A percentile compares a stretch with the other conserved stretches of the same genome.
Evolutionary conservation across 2,113 vertebrate genomes (phyloP).

Genomic region (Mobula birostris): DNA sequence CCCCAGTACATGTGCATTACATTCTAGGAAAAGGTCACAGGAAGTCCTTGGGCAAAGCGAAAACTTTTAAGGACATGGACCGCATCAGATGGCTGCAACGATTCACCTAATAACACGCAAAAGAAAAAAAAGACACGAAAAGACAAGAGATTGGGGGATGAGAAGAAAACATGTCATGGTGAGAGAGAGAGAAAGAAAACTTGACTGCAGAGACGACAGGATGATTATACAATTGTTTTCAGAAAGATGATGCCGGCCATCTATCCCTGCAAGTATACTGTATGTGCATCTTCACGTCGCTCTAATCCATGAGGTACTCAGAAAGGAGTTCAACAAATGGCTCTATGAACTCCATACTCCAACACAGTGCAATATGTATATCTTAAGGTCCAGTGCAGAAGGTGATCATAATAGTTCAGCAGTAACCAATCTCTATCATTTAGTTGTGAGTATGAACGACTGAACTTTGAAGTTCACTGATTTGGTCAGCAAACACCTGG

Average conservation of each 20-base stretch:
- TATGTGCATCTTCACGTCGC: background rate
- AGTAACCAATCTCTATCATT: background rate
- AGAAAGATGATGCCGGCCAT: background rate
- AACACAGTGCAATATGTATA: background rate
- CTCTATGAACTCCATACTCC: too few species aligned
- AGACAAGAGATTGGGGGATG: conserved; percentile 33
- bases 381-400: background rate
- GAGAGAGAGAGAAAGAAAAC: background rate
- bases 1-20: conserved; percentile 64
- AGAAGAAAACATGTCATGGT: background rate
- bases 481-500: background rate
- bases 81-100: conserved; percentile 54
- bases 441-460: background rate
- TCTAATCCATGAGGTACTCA: background rate
- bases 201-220: background rate
- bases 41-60: conserved; percentile 64
- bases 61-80: conserved; percentile 58
- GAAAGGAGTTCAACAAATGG: background rate
- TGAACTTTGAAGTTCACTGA: background rate
- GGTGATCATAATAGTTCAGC: background rate
- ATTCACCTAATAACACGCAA: conserved; percentile 54
- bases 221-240: background rate
- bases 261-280: background rate
- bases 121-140: conserved; percentile 45
- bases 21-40: conserved; percentile 52